These are phyloP conservation scores for Artemisiospiza belli DNA, from an alignment of 2,113 vertebrate species.

Conservation along the genomic window DNA sequence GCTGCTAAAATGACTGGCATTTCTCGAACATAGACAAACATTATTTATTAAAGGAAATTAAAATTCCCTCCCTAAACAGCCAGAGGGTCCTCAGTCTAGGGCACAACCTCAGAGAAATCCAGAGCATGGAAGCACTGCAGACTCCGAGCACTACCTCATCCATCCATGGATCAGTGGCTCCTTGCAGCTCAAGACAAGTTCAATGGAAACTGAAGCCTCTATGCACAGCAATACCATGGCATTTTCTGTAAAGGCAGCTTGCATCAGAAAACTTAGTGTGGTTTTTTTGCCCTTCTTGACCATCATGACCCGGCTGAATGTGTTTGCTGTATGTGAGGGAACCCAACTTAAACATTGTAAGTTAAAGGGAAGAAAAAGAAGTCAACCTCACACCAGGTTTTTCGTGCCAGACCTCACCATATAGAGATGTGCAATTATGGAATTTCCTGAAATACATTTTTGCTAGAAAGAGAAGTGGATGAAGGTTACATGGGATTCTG, in stretches of 20 bases:
- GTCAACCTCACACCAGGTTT: background rate
- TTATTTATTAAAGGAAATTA: conserved; percentile 16
- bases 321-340: background rate
- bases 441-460: conserved; percentile 69
- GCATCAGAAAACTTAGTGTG: background rate
- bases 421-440: conserved; percentile 56
- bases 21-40: background rate
- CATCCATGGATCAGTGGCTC: background rate
- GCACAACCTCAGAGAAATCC: background rate
- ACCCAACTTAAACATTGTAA: background rate
- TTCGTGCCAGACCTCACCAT: conserved; percentile 61
- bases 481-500: background rate
- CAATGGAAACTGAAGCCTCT: background rate
- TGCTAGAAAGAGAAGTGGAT: conserved; percentile 61
- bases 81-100: background rate
- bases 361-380: conserved; percentile 32
- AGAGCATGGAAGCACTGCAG: background rate
- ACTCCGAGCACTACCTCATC: background rate
- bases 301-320: background rate
- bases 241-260: background rate
- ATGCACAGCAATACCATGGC: background rate
- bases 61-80: background rate
- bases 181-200: background rate
- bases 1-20: background rate
- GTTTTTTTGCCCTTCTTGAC: background rate